Percentiles rank a stretch among this genome's conserved stretches.
Evolutionary conservation across 2,888 invertebrate genomes (phyloP).

Genomic region (Heliconius sara): DNA sequence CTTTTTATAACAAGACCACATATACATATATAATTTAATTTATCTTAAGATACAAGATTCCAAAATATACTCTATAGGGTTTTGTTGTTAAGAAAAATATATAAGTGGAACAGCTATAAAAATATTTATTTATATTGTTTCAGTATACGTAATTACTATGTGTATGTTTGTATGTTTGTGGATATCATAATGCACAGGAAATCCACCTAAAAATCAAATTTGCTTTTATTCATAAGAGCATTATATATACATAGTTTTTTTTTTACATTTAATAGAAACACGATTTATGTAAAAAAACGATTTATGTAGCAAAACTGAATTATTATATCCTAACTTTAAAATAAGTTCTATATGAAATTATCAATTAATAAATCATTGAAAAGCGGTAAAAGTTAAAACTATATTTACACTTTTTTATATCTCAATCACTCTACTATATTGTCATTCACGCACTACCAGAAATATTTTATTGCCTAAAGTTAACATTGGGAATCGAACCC

Average conservation of each 20-base stretch:
- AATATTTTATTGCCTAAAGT: not conserved
- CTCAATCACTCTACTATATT: not conserved
- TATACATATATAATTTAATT: not conserved
- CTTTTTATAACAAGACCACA: not conserved
- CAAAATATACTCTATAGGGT: conserved; percentile 43
- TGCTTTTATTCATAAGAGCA: not conserved
- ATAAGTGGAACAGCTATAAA: conserved; percentile 56
- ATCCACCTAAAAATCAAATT: conserved; percentile 15
- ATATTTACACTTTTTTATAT: not conserved
- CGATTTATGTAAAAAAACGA: not conserved
- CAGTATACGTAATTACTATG: conserved; percentile 39
- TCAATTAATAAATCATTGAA: not conserved
- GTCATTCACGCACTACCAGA: not conserved
- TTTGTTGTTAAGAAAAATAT: conserved; percentile 16
- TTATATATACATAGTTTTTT: not conserved
- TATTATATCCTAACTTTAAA: not conserved
- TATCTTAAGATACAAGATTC: conserved; percentile 35
- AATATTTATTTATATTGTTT: conserved; percentile 49
- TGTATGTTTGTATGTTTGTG: conserved; percentile 11
- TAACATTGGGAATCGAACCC: not conserved
- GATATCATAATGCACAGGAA: not conserved
- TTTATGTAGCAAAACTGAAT: not conserved
- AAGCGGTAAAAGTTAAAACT: not conserved
- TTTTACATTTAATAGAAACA: not conserved
- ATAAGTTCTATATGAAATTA: not conserved